Evolutionary conservation across 1,140 invertebrate species (phyloP).

Genomic region (Dinoponera quadriceps): DNA sequence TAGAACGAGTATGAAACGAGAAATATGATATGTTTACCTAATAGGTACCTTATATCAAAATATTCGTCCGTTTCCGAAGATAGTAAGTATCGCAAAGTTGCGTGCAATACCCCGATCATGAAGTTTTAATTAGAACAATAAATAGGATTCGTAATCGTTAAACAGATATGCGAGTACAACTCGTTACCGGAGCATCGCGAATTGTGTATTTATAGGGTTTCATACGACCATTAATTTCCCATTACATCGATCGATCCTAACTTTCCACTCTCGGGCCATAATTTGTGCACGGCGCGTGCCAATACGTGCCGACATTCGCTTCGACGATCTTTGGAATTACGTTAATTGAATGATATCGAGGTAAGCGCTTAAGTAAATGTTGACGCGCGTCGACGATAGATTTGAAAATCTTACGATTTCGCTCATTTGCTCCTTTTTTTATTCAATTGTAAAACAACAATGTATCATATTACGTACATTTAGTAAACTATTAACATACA

Average conservation of each 20-base stretch:
- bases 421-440: not conserved
- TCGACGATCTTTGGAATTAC: constrained; percentile 61
- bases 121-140: constrained; percentile 28
- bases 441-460: not conserved
- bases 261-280: constrained; percentile 65
- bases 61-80: too few species aligned
- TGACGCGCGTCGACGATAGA: not conserved
- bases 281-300: constrained; percentile 49
- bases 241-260: constrained; percentile 70
- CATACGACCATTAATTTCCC: constrained; percentile 72
- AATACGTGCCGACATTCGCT: constrained; percentile 41
- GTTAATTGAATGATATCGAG: constrained; percentile 62
- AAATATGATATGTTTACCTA: too few species aligned
- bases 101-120: not conserved
- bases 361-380: constrained; percentile 23
- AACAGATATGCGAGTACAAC: not conserved
- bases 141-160: not conserved
- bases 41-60: too few species aligned
- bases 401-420: not conserved
- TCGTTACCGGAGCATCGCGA: constrained; percentile 3
- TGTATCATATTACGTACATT: not conserved
- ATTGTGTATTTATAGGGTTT: constrained; percentile 72
- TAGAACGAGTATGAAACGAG: too few species aligned
- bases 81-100: not conserved
- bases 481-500: too few species aligned